phyloP scores from a whole-genome alignment of 1,140 invertebrate genomes.

The Uloborus diversus region DNA sequence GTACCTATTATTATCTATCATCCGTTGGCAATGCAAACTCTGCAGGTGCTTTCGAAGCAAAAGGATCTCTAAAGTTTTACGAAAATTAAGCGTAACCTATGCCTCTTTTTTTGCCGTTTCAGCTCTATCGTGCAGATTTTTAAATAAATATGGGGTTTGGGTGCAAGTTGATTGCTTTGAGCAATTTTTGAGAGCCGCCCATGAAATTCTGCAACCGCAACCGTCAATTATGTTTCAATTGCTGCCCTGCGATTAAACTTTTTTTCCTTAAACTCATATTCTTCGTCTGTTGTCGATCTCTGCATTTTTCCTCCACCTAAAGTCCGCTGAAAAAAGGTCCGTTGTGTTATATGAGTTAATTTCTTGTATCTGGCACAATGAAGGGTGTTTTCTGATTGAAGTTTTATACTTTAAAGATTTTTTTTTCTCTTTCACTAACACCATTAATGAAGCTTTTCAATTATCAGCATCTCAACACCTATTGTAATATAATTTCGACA shows the following conservation, averaged over 20 bases:
- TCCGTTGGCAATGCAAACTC: background rate
- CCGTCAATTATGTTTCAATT: conserved; percentile 34
- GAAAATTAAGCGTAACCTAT: conserved; percentile 1
- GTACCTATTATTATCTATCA: background rate
- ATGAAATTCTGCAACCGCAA: background rate
- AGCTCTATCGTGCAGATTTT: too few species aligned
- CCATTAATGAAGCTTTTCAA: too few species aligned
- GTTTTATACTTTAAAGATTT: too few species aligned
- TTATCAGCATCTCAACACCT: too few species aligned
- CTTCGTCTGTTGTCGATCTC: too few species aligned
- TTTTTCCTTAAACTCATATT: background rate
- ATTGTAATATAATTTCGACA: too few species aligned
- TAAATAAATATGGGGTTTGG: conserved; percentile 22
- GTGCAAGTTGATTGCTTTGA: background rate
- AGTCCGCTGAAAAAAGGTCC: too few species aligned
- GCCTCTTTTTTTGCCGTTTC: background rate
- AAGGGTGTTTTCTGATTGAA: conserved; percentile 1
- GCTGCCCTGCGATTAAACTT: background rate
- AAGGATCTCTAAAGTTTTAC: conserved; percentile 22
- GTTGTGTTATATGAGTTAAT: background rate
- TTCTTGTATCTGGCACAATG: conserved; percentile 4
- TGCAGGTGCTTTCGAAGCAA: conserved; percentile 11
- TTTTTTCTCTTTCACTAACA: too few species aligned
- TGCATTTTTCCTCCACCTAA: too few species aligned
- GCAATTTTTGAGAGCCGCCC: conserved; percentile 11